Conservation (phyloP, 2,797 vertebrate species). For the Rhodeus uyekii region DNA sequence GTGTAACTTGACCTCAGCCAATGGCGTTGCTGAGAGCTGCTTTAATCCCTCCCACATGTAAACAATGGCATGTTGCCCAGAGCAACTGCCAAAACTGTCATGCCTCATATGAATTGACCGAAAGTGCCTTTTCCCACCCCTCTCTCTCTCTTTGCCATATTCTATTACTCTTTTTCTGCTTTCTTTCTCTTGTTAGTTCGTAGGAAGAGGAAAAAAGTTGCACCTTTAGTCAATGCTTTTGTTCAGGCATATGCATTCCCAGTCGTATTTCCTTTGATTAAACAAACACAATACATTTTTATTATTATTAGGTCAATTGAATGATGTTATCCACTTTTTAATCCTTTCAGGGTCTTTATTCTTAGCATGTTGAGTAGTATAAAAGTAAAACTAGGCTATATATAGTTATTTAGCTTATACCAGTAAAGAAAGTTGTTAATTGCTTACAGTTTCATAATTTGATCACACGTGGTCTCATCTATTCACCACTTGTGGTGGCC, state of each 20-base stretch:
- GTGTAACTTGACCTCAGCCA: slow-evolving; percentile 30
- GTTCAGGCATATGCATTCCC: background rate
- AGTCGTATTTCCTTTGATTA: slow-evolving; percentile 11
- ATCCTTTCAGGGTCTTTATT: background rate
- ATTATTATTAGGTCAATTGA: background rate
- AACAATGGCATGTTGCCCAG: slow-evolving; percentile 45
- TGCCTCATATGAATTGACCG: slow-evolving; percentile 32
- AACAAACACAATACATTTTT: background rate
- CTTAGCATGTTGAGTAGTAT: background rate
- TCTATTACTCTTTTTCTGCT: background rate
- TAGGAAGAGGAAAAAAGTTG: slow-evolving; percentile 27
- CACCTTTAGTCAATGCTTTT: slow-evolving; percentile 25
- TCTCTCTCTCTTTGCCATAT: background rate
- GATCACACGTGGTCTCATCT: background rate
- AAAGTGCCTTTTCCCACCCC: slow-evolving; percentile 23
- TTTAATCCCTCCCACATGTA: slow-evolving; percentile 34
- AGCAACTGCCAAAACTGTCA: slow-evolving; percentile 41
- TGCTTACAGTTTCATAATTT: background rate
- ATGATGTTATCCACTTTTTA: background rate
- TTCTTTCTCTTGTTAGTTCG: slow-evolving; percentile 27
- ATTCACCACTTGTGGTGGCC: background rate
- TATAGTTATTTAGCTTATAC: background rate
- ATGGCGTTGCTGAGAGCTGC: slow-evolving; percentile 17
- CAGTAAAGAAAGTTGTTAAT: background rate
- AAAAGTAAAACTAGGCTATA: background rate